Base-by-base conservation (phyloP, 1,140 invertebrate genomes). In the Atta cephalotes region DNA sequence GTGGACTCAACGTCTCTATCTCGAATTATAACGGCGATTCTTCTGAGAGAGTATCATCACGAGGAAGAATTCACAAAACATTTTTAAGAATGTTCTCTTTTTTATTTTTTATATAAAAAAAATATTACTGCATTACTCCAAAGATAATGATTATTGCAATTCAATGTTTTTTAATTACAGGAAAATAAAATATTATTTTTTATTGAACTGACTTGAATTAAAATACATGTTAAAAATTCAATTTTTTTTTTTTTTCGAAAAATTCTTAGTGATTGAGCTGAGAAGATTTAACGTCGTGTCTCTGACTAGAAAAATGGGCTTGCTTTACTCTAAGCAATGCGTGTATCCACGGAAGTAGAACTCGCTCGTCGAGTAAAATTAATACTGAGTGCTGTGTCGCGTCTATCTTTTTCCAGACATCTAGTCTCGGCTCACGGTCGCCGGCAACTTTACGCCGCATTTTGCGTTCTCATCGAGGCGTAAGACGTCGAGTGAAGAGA, bases 391-490 rank as follows among this genome's bases (percentile, higher is more conserved):
- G 53, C 72, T 14, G 53, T 77, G 78, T 80, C 63, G 78, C 63
- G 62, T 80, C 78, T 80, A 80, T 80, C 63, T 68, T 53, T 68
- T 80, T 53, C 78, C 78, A 68, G 78, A 53, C 78, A 80, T 80
- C 78, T 80, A 68, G 77, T 79, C 78, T 53, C 28, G 78, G 65
- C 28, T 53, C 60, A 88, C 49, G 87, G 81, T 86, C 87, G 88
- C 85, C 85, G 77, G 62, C 77, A 35, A 88, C 82, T 89, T 89
- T 82, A 68, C 77, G 78, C 77, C 71, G 88, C 72, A 90, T 91
- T 88, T 90, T 90, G 89, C 89, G 86, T 90, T 90, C 90, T 90
- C 87, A 88, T 78, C 90, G 89, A 90, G 86, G 70, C 86, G 80
- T 90, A 66, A 79, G 88, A 77, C 56, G 35, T 16, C 71, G 85